Evolutionary conservation across 2,797 vertebrate genomes (phyloP).

Genomic region (Syngnathus acus): DNA sequence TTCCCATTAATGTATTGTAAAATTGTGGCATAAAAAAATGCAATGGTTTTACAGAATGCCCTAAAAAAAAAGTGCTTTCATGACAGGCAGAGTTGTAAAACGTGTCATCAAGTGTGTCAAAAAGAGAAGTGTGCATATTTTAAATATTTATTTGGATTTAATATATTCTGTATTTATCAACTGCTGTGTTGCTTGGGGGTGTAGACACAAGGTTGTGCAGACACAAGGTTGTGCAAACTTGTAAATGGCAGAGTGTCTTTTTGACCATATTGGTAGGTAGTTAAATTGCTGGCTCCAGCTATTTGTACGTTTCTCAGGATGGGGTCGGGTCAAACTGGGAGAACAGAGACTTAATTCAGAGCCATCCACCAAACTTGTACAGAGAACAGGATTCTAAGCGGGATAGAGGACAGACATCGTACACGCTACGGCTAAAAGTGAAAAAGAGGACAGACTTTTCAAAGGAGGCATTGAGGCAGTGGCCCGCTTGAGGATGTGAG

Average conservation of each 20-base stretch:
- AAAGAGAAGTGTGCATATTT: background rate
- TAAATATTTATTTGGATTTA: too few species aligned
- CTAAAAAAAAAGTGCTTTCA: too few species aligned
- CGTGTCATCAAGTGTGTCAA: background rate
- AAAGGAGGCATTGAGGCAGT: constrained; percentile 46
- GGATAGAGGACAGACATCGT: constrained; percentile 37
- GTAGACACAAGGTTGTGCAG: background rate
- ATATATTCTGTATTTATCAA: background rate
- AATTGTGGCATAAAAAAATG: too few species aligned
- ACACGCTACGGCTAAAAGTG: constrained; percentile 24
- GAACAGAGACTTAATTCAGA: constrained; percentile 48
- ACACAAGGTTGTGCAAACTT: constrained; percentile 2
- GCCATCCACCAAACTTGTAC: constrained; percentile 7
- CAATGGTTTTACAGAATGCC: too few species aligned
- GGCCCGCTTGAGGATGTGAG: constrained; percentile 37
- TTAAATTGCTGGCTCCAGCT: constrained; percentile 38
- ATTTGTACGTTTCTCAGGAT: constrained; percentile 32
- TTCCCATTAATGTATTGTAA: too few species aligned
- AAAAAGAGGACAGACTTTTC: constrained; percentile 42
- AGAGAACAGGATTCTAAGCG: constrained; percentile 26
- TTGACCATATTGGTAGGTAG: constrained; percentile 36
- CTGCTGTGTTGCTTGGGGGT: background rate
- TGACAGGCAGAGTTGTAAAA: too few species aligned
- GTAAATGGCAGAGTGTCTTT: constrained; percentile 20
- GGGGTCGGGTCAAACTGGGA: constrained; percentile 28